phyloP scores from a whole-genome alignment of 2,888 invertebrate species.

The Sminthurinus aureus region DNA sequence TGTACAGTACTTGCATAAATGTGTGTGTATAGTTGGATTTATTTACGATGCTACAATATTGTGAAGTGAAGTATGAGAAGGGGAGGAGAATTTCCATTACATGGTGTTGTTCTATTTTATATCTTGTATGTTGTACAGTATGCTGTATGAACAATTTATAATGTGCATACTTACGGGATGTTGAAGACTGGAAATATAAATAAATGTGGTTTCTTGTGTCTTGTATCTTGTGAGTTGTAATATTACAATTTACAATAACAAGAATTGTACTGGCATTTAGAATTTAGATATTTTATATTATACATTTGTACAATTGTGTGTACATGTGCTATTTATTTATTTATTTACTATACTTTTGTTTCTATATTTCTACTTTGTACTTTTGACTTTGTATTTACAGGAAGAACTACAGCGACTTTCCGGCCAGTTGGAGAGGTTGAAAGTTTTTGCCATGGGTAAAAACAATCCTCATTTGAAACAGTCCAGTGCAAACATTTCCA shows the following conservation, averaged over 20 bases:
- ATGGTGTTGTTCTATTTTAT: no score
- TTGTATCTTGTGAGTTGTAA: neutral
- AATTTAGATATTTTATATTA: neutral
- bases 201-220: slow-evolving; percentile 8
- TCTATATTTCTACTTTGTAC: slow-evolving; percentile 1
- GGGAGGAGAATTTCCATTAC: no score
- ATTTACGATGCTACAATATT: neutral
- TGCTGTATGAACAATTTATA: neutral
- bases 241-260: no score
- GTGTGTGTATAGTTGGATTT: neutral
- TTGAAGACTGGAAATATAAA: neutral
- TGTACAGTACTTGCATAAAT: no score
- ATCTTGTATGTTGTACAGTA: no score
- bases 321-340: neutral
- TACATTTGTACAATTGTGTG: slow-evolving; percentile 2
- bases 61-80: no score
- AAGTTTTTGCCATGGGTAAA: slow-evolving; percentile 92
- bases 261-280: no score
- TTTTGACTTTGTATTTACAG: slow-evolving; percentile 66
- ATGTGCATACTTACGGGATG: neutral
- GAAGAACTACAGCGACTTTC: slow-evolving; percentile 91
- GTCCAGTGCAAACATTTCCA: slow-evolving; percentile 46
- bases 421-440: slow-evolving; percentile 92
- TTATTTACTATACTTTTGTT: neutral
- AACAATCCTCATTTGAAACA: slow-evolving; percentile 86